Percentiles rank a stretch among this genome's conserved stretches.
Conservation (phyloP, 2,797 vertebrate species). For the Enteromius fasciolatus region DNA sequence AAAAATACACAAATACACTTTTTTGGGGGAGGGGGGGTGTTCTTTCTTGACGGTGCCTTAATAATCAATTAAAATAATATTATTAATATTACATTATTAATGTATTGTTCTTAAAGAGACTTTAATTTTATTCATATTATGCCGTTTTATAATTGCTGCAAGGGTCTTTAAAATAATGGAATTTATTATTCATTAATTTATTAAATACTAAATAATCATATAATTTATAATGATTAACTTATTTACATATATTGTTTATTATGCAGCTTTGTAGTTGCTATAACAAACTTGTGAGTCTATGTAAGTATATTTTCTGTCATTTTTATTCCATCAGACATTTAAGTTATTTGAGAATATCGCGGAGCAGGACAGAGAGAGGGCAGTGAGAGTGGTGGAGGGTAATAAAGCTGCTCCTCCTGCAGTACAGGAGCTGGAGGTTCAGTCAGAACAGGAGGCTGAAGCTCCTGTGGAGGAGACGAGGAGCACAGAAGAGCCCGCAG, state of each 20-base stretch:
- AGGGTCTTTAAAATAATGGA: neutral
- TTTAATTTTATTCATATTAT: neutral
- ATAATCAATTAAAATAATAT: no score
- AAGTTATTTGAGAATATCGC: slow-evolving; percentile 87
- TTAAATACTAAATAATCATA: no score
- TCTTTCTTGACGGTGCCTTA: no score
- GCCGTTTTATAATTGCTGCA: neutral
- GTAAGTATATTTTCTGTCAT: neutral
- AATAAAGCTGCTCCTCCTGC: slow-evolving; percentile 53
- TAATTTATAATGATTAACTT: neutral
- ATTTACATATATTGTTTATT: neutral
- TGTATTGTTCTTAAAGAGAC: no score
- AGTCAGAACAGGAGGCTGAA: slow-evolving; percentile 70
- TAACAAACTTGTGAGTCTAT: neutral
- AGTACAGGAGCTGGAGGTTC: slow-evolving; percentile 74
- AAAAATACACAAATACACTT: neutral
- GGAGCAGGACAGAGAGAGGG: slow-evolving; percentile 83
- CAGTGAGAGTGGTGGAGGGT: slow-evolving; percentile 76
- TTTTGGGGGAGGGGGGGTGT: no score
- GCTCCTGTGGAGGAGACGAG: slow-evolving; percentile 54
- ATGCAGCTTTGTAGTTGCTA: neutral
- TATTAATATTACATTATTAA: no score
- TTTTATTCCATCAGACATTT: slow-evolving; percentile 79
- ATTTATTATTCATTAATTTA: neutral
- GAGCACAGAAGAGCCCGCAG: neutral